Percentiles rank a stretch among this genome's conserved stretches.
These are phyloP conservation scores for Cervus canadensis DNA, from an alignment of 2,113 vertebrate genomes.

Conservation along the genomic window DNA sequence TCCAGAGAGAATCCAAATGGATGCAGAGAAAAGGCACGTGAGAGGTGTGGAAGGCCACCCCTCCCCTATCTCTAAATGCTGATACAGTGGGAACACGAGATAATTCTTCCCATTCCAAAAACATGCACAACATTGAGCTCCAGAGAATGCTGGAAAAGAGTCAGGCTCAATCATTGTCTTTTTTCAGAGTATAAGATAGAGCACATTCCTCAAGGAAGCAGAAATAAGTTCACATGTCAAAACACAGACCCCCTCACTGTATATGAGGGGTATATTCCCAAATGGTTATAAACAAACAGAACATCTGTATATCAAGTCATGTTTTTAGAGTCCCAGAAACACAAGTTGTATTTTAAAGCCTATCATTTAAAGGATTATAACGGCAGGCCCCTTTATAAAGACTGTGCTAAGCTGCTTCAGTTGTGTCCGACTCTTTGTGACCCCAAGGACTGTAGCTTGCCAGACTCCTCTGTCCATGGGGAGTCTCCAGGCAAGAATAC, in stretches of 20 bases:
- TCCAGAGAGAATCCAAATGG: not conserved
- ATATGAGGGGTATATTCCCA: not conserved
- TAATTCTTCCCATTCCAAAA: not conserved
- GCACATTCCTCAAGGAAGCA: not conserved
- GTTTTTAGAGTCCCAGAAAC: not conserved
- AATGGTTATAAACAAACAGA: not conserved
- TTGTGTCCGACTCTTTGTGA: not conserved
- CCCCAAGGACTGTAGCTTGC: not conserved
- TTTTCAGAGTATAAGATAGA: not conserved
- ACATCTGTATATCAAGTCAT: not conserved
- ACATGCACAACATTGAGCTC: not conserved
- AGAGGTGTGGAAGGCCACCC: not conserved
- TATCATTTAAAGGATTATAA: not conserved
- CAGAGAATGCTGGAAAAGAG: not conserved
- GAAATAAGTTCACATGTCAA: not conserved
- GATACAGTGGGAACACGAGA: not conserved
- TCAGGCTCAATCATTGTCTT: not conserved
- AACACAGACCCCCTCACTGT: not conserved
- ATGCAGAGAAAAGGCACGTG: not conserved
- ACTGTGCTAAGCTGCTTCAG: not conserved
- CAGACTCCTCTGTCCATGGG: not conserved
- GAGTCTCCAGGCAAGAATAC: not conserved
- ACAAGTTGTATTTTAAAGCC: not conserved
- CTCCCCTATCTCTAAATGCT: not conserved
- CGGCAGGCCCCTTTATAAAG: not conserved